Conservation (phyloP, 2,797 vertebrate genomes). For the Chromobotia macracanthus region DNA sequence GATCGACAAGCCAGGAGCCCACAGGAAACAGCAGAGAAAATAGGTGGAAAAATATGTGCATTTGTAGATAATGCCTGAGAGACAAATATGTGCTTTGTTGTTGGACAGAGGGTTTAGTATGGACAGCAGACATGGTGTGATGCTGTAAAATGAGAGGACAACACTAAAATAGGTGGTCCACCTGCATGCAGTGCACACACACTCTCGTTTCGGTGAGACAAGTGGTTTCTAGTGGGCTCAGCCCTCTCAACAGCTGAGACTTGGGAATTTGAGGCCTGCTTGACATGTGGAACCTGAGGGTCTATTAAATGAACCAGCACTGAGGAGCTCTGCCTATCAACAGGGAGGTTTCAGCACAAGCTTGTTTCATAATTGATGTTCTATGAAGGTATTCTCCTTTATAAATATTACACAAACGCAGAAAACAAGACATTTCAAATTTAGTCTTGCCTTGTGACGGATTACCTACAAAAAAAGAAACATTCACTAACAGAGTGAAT, state of each 20-base stretch:
- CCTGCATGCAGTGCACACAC: too few relatives aligned
- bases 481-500: not conserved
- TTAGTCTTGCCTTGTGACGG: not conserved
- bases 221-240: slow-evolving; percentile 14
- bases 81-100: slow-evolving; percentile 45
- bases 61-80: slow-evolving; percentile 37
- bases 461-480: not conserved
- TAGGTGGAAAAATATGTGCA: slow-evolving; percentile 18
- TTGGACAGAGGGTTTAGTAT: slow-evolving; percentile 17
- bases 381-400: not conserved
- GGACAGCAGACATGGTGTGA: slow-evolving; percentile 4
- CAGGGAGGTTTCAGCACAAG: not conserved
- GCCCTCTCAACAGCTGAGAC: not conserved
- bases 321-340: not conserved
- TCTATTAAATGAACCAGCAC: slow-evolving; percentile 26
- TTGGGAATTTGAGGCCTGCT: not conserved
- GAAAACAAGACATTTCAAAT: slow-evolving; percentile 10
- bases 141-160: not conserved
- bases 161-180: too few relatives aligned
- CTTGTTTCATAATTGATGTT: slow-evolving; percentile 31
- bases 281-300: slow-evolving; percentile 12
- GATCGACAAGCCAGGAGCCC: slow-evolving; percentile 13
- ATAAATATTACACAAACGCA: slow-evolving; percentile 29
- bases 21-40: slow-evolving; percentile 10
- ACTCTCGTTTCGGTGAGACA: slow-evolving; percentile 10